Conservation (phyloP, 2,888 invertebrate genomes). For the Cabera pusaria region DNA sequence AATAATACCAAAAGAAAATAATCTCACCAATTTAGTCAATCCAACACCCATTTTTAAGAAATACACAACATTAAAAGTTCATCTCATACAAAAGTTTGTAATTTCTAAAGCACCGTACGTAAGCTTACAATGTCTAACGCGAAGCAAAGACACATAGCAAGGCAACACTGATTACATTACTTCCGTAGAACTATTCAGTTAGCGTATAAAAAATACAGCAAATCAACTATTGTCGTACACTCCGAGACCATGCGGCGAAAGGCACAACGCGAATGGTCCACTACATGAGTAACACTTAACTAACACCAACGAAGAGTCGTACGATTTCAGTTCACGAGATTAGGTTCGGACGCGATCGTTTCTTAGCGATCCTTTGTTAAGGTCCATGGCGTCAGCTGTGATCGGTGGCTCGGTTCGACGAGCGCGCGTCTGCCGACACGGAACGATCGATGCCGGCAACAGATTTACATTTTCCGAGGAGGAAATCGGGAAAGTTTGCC, state of each 20-base stretch:
- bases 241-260: slow-evolving; percentile 60
- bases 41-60: slow-evolving; percentile 40
- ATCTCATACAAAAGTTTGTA: slow-evolving; percentile 30
- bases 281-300: slow-evolving; percentile 63
- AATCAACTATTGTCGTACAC: slow-evolving; percentile 56
- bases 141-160: slow-evolving; percentile 82
- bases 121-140: slow-evolving; percentile 66
- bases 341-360: slow-evolving; percentile 39
- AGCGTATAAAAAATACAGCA: slow-evolving; percentile 59
- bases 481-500: slow-evolving; percentile 82
- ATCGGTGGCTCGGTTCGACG: slow-evolving; percentile 63
- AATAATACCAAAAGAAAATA: slow-evolving; percentile 22
- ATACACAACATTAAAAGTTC: slow-evolving; percentile 24
- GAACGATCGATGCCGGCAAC: slow-evolving; percentile 79
- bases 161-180: slow-evolving; percentile 77
- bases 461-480: slow-evolving; percentile 80
- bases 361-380: slow-evolving; percentile 65
- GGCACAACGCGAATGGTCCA: slow-evolving; percentile 79
- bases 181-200: slow-evolving; percentile 62
- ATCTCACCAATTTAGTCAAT: slow-evolving; percentile 50
- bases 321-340: slow-evolving; percentile 47
- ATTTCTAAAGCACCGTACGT: slow-evolving; percentile 73
- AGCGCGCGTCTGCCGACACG: slow-evolving; percentile 62
- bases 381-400: slow-evolving; percentile 76
- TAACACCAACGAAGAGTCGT: slow-evolving; percentile 62